Base-by-base conservation (phyloP, 2,797 vertebrate species). In the Prunella strophiata region DNA sequence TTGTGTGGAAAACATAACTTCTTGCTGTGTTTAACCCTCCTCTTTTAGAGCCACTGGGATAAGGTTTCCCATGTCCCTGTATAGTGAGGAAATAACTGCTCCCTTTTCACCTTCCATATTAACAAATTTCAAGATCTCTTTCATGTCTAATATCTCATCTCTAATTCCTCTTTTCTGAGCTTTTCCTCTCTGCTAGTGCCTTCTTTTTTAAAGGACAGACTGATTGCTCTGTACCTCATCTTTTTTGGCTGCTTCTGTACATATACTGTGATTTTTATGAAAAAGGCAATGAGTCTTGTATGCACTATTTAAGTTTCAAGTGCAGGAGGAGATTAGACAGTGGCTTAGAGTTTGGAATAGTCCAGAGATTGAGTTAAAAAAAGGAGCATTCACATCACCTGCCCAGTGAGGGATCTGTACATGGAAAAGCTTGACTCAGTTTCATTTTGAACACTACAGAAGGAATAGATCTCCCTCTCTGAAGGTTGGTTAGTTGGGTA, bases 351-450 rank as follows among this genome's bases (percentile, higher is more conserved):
- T 55, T 91, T 86, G 77, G 43, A 76, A 59, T 32, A 72, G 50
- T 40, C 43, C 43, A 79, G 45, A 91, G 17, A n/a, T 2, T 15
- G 55, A 18, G 26, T 16, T 18, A n/a, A 51, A 62, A 54, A 52
- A 89, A 89, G 88, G 91, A 87, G 67, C 84, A 91, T 96, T 90
- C 65, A 54, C 72, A 87, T 94, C 84, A 94, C 88, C 92, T 93
- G 38, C 65, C 32, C 80, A 66, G 23, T 70, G 62, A 79, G 61
- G 47, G 34, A 45, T 71, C 38, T 54, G 32, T 65, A 8, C 7
- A 6, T 66, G 55, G 61, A 52, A 43, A 54, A 79, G 27, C 27
- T 48, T 23, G 40, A 5, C 11, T 76, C 16, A 16, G 14, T 59
- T 90, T 82, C 36, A 8, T 34, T 91, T 76, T 20, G 52, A 74